Evolutionary conservation across 2,113 vertebrate genomes (phyloP).

Genomic region (Crotalus horridus): DNA sequence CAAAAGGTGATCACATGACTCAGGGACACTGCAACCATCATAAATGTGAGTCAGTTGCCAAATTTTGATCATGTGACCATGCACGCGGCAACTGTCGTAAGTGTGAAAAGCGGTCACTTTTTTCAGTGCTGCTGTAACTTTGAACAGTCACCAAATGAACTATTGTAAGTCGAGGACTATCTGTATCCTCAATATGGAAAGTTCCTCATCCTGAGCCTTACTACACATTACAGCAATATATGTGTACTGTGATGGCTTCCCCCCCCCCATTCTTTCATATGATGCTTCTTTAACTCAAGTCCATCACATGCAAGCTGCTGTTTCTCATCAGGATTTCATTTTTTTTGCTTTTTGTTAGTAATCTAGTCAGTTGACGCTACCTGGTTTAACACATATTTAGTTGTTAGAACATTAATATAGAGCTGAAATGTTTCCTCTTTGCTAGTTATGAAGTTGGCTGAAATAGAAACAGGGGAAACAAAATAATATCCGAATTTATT

Average conservation of each 20-base stretch:
- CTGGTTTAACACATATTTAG: not conserved
- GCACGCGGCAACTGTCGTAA: too few relatives aligned
- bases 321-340: not conserved
- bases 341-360: not conserved
- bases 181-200: not conserved
- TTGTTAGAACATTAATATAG: not conserved
- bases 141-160: too few relatives aligned
- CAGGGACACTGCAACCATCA: too few relatives aligned
- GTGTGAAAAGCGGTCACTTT: too few relatives aligned
- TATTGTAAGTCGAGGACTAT: too few relatives aligned
- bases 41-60: too few relatives aligned
- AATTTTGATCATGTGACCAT: too few relatives aligned
- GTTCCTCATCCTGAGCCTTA: not conserved
- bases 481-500: not conserved
- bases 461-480: not conserved
- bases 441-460: not conserved
- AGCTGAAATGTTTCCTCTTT: not conserved
- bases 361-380: not conserved
- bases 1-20: too few relatives aligned
- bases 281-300: not conserved
- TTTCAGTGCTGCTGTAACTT: too few relatives aligned
- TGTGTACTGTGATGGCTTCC: rapidly evolving
- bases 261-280: not conserved
- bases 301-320: not conserved
- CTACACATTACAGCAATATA: not conserved